These are phyloP conservation scores for Rattus rattus DNA, from an alignment of 2,113 vertebrate genomes.

Conservation along the genomic window DNA sequence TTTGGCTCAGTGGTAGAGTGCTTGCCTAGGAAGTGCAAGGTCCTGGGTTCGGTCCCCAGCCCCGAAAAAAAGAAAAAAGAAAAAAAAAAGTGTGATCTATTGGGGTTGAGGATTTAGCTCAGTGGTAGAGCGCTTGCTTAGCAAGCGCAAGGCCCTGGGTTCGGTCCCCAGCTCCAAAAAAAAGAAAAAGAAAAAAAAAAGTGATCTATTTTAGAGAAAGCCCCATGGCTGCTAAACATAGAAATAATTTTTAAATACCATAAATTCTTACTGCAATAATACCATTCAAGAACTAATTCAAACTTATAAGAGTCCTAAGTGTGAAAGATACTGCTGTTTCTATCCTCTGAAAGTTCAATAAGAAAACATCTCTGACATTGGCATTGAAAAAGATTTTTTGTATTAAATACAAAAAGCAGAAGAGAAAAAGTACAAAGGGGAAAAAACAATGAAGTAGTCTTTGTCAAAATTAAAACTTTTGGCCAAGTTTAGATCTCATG, in stretches of 20 bases:
- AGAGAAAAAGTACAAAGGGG: neutral
- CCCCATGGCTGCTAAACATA: neutral
- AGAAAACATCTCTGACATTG: neutral
- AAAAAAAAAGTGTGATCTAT: too few species aligned
- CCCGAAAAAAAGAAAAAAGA: too few species aligned
- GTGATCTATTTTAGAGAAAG: too few species aligned
- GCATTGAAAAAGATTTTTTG: neutral
- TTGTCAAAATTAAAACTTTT: conserved; percentile 43
- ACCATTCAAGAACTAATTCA: conserved; percentile 21
- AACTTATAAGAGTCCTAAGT: neutral
- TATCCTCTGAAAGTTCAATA: neutral
- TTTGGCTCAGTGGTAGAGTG: too few species aligned
- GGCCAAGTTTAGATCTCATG: neutral
- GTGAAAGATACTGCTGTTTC: neutral
- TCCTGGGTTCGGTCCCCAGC: too few species aligned
- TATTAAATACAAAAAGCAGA: neutral
- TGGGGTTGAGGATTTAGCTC: too few species aligned
- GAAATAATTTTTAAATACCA: neutral
- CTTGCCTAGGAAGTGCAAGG: too few species aligned
- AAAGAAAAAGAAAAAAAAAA: too few species aligned
- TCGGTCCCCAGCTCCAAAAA: too few species aligned
- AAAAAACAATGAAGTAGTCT: neutral
- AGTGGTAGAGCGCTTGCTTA: too few species aligned
- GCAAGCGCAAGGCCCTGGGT: too few species aligned
- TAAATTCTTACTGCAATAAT: neutral